Evolutionary conservation across 2,888 invertebrate genomes (phyloP).

Genomic region (Platypus cylindrus): DNA sequence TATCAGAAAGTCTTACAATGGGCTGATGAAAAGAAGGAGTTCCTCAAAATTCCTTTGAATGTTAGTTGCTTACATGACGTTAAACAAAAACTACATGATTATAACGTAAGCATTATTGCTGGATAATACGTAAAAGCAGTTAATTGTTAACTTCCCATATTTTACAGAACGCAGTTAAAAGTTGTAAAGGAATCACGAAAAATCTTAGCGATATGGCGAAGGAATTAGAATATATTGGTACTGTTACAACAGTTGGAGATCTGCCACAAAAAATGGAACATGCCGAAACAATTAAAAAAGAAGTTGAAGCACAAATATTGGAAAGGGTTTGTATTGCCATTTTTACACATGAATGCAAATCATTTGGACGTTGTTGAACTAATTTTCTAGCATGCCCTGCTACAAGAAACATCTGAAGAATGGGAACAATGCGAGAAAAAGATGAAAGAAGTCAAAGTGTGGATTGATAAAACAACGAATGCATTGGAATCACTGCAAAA

Average conservation of each 20-base stretch:
- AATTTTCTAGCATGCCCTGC: conserved; percentile 59
- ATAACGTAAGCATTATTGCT: conserved; percentile 55
- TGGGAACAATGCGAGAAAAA: conserved; percentile 95
- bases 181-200: conserved; percentile 76
- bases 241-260: conserved; percentile 73
- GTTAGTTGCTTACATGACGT: conserved; percentile 69
- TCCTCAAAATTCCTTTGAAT: conserved; percentile 66
- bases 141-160: neutral
- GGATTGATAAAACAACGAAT: conserved; percentile 77
- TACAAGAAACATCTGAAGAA: conserved; percentile 87
- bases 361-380: conserved; percentile 3
- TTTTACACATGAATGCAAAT: conserved; percentile 4
- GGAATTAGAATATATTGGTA: conserved; percentile 73
- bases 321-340: conserved; percentile 55
- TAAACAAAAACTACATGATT: conserved; percentile 75
- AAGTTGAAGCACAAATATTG: conserved; percentile 70
- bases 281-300: conserved; percentile 75
- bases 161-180: conserved; percentile 73
- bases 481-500: conserved; percentile 68
- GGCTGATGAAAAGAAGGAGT: conserved; percentile 69
- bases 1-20: conserved; percentile 72
- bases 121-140: no score
- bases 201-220: conserved; percentile 85
- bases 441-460: conserved; percentile 75
- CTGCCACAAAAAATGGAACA: conserved; percentile 74